Evolutionary conservation across 2,888 invertebrate species (phyloP), one percentile per base, ranked within the genome.

Genomic region (Drosophila aldrichi): DNA sequence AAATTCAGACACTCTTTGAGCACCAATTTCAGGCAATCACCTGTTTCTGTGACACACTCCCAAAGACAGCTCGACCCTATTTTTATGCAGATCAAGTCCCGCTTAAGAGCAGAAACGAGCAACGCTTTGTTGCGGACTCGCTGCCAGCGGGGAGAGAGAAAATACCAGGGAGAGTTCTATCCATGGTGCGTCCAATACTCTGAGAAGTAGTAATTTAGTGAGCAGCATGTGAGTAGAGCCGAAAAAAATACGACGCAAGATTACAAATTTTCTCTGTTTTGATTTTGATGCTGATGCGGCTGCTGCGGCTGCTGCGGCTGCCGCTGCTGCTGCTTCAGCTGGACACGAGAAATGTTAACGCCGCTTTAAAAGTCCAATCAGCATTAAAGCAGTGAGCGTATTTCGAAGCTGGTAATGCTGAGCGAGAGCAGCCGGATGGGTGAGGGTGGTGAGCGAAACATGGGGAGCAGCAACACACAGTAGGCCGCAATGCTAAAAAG

Each of bases 21-120:
- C 64, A 65, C 58, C 57, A 44, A 44, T 67, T 75, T 46, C 46
- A 48, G 25, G 41, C 70, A 83, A 73, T 84, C 82, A 82, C 82
- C 82, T 82, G 82, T 82, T 82, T 78, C 81, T 74, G 72, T 72
- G 65, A 83, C 70, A 78, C 74, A 65, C 62, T 83, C 78, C 75
- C 81, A 72, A 76, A 86, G 81, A 83, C 71, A 60, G 61, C 63
- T 65, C 82, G 86, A 87, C 85, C 89, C 85, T 82, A 84, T 71
- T 89, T 80, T 83, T 79, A 88, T 84, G 84, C 89, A 84, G 84
- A 84, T 84, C 84, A 84, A 84, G 88, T 88, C 84, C 89, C 85
- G 89, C 84, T 84, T 88, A 87, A 89, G 84, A 84, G 84, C 85
- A 75, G 69, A 77, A 62, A 63, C 57, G 59, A 63, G 66, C 64